These are phyloP conservation scores for Luffia ferchaultella DNA, from an alignment of 2,888 invertebrate genomes.

Conservation along the genomic window DNA sequence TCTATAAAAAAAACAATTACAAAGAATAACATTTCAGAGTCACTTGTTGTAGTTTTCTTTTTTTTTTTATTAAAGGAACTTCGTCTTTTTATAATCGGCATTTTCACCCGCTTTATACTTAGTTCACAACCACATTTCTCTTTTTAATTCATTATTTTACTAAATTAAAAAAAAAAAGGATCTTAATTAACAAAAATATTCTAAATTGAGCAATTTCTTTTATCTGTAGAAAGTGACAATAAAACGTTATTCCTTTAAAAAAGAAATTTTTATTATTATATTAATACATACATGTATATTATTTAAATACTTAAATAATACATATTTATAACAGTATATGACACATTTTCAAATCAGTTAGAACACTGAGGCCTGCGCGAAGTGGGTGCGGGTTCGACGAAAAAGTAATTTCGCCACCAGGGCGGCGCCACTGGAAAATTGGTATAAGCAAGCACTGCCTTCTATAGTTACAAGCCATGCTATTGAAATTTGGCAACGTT, in stretches of 20 bases:
- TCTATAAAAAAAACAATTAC: slow-evolving; percentile 16
- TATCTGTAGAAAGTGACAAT: slow-evolving; percentile 35
- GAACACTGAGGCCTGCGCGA: no score
- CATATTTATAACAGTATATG: background rate
- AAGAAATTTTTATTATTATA: background rate
- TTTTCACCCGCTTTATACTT: slow-evolving; percentile 31
- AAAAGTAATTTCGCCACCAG: background rate
- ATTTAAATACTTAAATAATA: background rate
- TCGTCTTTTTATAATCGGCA: slow-evolving; percentile 12
- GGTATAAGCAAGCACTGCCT: no score
- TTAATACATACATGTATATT: background rate
- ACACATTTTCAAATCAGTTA: background rate
- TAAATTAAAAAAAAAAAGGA: background rate
- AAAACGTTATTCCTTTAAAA: slow-evolving; percentile 41
- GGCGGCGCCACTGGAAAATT: background rate
- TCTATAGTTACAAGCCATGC: no score
- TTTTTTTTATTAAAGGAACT: slow-evolving; percentile 33
- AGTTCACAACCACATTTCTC: slow-evolving; percentile 54
- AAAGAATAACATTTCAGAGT: slow-evolving; percentile 52
- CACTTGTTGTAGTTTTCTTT: slow-evolving; percentile 26
- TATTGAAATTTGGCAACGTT: no score
- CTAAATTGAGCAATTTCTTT: slow-evolving; percentile 52
- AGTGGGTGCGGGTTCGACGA: background rate
- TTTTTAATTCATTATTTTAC: slow-evolving; percentile 20
- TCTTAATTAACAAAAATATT: slow-evolving; percentile 22